Evolutionary conservation across 2,797 vertebrate species (phyloP).

Genomic region (Coilia nasus): DNA sequence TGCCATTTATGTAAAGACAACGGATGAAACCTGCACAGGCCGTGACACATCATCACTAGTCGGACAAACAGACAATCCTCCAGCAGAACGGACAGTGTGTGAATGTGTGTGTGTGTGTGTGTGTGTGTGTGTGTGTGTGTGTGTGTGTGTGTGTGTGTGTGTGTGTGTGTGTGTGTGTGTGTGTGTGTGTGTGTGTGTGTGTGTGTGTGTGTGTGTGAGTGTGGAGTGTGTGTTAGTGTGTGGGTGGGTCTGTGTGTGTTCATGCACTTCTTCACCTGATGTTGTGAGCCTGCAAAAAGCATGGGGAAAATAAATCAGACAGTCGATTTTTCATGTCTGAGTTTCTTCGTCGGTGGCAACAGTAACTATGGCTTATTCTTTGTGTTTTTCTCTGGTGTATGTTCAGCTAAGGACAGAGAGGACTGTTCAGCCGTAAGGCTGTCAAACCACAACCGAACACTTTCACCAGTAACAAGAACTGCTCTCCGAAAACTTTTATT

Average conservation of each 20-base stretch:
- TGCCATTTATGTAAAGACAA: background rate
- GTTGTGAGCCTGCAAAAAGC: background rate
- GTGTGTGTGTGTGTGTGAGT: background rate
- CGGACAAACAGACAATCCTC: constrained; percentile 66
- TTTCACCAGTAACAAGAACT: background rate
- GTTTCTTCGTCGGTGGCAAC: background rate
- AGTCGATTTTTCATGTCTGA: background rate
- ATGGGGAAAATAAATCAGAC: background rate
- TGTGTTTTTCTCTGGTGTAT: background rate
- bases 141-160: background rate
- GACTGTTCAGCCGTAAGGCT: background rate
- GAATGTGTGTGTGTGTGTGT: constrained; percentile 43
- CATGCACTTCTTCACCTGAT: background rate
- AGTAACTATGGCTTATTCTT: background rate
- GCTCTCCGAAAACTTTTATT: constrained; percentile 36
- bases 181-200: no score
- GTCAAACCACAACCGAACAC: background rate
- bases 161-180: constrained; percentile 43
- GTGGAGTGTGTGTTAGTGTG: background rate
- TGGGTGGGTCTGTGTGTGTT: background rate
- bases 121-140: background rate
- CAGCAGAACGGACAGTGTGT: constrained; percentile 67
- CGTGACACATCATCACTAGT: constrained; percentile 31
- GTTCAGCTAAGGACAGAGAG: background rate
- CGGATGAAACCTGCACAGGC: background rate